Percentiles rank a stretch among this genome's conserved stretches.
phyloP scores from a whole-genome alignment of 2,797 vertebrate genomes.

The Neosilurus mollespiculum region DNA sequence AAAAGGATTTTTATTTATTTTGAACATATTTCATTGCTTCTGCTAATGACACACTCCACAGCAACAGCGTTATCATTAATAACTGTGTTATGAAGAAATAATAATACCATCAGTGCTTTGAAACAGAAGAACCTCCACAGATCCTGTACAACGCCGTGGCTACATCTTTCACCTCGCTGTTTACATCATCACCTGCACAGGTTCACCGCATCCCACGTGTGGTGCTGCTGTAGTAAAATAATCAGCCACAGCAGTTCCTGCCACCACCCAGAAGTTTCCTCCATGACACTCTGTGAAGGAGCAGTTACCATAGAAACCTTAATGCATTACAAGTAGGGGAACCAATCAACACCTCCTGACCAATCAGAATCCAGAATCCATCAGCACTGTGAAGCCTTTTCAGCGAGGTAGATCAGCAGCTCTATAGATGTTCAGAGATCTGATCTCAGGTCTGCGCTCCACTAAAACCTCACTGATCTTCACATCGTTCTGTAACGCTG shows the following conservation, averaged over 20 bases:
- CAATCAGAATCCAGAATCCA: background rate
- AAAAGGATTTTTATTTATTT: too few relatives aligned
- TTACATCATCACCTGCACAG: constrained; percentile 79
- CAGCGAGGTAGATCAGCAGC: constrained; percentile 83
- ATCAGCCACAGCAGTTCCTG: background rate
- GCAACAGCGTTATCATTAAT: too few relatives aligned
- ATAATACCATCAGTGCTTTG: constrained; percentile 77
- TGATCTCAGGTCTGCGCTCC: constrained; percentile 75
- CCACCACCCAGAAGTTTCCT: background rate
- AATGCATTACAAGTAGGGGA: background rate
- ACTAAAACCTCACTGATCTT: constrained; percentile 80
- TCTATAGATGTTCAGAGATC: constrained; percentile 76
- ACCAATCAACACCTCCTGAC: background rate
- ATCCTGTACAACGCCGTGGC: constrained; percentile 85
- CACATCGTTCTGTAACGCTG: constrained; percentile 74
- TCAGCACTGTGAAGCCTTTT: constrained; percentile 66
- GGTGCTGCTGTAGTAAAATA: background rate
- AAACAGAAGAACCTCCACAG: constrained; percentile 78
- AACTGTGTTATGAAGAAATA: constrained; percentile 72
- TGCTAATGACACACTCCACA: too few relatives aligned
- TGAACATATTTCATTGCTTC: too few relatives aligned
- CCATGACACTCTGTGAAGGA: background rate
- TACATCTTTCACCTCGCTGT: constrained; percentile 79
- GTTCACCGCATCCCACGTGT: background rate
- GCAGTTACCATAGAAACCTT: background rate